Base-by-base conservation (phyloP, 1,140 invertebrate species). In the Bombus breviceps region DNA sequence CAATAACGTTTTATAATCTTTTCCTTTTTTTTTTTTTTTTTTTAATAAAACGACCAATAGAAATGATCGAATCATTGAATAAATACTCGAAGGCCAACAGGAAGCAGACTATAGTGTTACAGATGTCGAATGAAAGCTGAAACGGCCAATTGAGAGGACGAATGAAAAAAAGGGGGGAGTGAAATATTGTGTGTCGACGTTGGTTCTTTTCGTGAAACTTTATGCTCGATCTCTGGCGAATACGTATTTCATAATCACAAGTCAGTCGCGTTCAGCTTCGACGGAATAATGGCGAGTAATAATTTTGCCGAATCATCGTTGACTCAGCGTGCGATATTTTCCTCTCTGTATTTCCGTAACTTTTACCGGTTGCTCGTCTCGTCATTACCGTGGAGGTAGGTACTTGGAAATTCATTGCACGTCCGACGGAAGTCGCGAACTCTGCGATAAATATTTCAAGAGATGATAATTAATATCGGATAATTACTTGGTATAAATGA, bases 231-330 rank as follows among this genome's bases (percentile, higher is more conserved):
- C 43, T 68, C 32, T 37, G 28, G 79, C 37, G 32, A 47, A 41
- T 25, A 43, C 5, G 32, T 37, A 73, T 71, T 81, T 85, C 78
- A 43, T 81, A 74, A 81, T 85, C 69, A 3, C 34, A 8, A 10
- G 13, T 68, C 37, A 1, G 22, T n/a, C 12, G 37, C 39, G 57
- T 75, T 53, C 6, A 47, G 3, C 32, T 9, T 15, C 13, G 0
- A 34, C 15, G 25, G 25, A 32, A 77, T 15, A 57, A 53, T 37
- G 64, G 57, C 71, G 57, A 25, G 34, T 39, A 39, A 79, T 81
- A 79, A 80, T 83, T 83, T 83, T 73, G 72, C 47, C 72, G 88
- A 88, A 89, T 89, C 80, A 69, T 64, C 34, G 43, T 53, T 88
- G 88, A 89, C 39, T 88, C 87, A 88, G 59, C 79, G 37, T 1